Evolutionary conservation across 2,888 invertebrate species (phyloP), one percentile per base, ranked within the genome.

Genomic region (Chymomyza fuscimana): DNA sequence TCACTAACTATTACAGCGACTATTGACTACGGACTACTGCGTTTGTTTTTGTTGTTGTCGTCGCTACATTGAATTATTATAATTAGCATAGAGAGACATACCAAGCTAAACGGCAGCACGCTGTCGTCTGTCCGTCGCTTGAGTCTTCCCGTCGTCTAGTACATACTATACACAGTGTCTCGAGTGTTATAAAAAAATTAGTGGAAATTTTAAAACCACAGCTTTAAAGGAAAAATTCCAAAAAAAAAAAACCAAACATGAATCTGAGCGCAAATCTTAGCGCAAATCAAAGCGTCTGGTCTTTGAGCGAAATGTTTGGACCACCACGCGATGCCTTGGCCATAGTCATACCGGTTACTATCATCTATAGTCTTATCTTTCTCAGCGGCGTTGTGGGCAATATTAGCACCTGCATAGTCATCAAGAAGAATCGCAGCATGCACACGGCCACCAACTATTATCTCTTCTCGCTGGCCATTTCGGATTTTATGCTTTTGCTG

Each of bases 361-460:
- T 95, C n/a, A 93, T 96, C 69, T 97, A 97, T 90, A 92, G 93
- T 0, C 78, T 95, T n/a, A 96, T 97, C 82, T 96, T 97, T 86
- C 88, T 97, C 10, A 95, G 94, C 6, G 97, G 97, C 3, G 92
- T 96, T 3, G 92, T 96, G 29, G 97, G 97, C 2, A 97, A 97
- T 90, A 93, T 96, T 56, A 95, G 95, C 87, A 97, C 97, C 1
- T 97, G 97, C 89, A 93, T 97, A 70, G 97, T 97, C 22, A 97
- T 97, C 77, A 93, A 95, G 22, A 93, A 94, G 74, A 97, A 97
- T 91, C 95, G 95, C 80, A 95, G 95, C 77, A 96, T 97, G 96
- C 96, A 96, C 85, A 95, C 95, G 19, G 95, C 95, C 4, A 96
- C 95, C 9, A 96, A 96, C 86, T 96, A 95, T 89, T 97, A 97